Evolutionary conservation across 2,888 invertebrate species (phyloP).

Genomic region (Sinelater perroti): DNA sequence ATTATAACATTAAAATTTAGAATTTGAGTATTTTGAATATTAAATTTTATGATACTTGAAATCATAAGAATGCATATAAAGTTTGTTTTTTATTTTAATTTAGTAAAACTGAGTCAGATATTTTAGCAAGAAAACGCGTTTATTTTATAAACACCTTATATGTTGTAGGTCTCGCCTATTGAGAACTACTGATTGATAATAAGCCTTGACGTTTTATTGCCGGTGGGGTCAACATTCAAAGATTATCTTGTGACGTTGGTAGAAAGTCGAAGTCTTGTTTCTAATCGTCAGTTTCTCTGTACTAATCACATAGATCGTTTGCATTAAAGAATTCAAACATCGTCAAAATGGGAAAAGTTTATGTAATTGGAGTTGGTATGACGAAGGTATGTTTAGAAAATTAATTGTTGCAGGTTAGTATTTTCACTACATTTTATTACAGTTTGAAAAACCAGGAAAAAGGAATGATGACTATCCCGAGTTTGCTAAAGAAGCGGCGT

Average conservation of each 20-base stretch:
- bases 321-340: neutral
- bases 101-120: too few relatives aligned
- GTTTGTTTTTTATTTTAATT: conserved; percentile 1
- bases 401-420: conserved; percentile 10
- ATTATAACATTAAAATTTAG: too few relatives aligned
- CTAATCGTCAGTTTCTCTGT: too few relatives aligned
- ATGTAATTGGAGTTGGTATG: conserved; percentile 96
- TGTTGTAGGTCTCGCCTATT: neutral
- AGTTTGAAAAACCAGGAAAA: conserved; percentile 93
- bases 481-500: conserved; percentile 92
- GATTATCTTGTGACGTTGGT: conserved; percentile 4
- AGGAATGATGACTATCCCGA: conserved; percentile 91
- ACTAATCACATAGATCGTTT: neutral
- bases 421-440: conserved; percentile 40
- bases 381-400: conserved; percentile 77
- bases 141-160: too few relatives aligned
- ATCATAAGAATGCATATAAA: too few relatives aligned
- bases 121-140: too few relatives aligned
- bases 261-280: too few relatives aligned
- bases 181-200: conserved; percentile 1
- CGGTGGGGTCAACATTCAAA: neutral
- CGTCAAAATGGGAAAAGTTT: conserved; percentile 65
- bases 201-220: neutral
- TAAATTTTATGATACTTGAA: too few relatives aligned
- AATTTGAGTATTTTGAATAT: too few relatives aligned